Percentiles rank a stretch among this genome's conserved stretches.
phyloP scores from a whole-genome alignment of 2,113 vertebrate genomes.

The Prionailurus bengalensis region DNA sequence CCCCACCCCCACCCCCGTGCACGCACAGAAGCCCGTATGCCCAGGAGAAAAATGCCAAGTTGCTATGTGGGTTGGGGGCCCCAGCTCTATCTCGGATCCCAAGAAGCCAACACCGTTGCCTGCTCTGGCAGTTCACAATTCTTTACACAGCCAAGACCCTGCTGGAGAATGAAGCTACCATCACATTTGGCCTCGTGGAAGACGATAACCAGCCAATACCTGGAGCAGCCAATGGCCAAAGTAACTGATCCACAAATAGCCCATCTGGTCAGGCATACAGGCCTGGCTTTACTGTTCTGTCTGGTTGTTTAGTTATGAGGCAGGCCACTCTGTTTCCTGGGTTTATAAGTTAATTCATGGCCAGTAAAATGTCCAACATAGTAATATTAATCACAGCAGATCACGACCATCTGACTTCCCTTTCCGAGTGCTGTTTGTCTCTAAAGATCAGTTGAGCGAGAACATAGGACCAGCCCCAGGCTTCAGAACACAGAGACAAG shows the following conservation, averaged over 20 bases:
- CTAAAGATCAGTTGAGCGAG: neutral
- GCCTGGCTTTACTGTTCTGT: neutral
- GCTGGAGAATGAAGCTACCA: slow-evolving; percentile 4
- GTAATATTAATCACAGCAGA: neutral
- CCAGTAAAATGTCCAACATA: slow-evolving; percentile 42
- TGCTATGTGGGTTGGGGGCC: too few relatives aligned
- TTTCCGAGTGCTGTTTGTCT: neutral
- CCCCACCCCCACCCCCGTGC: too few relatives aligned
- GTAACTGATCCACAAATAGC: slow-evolving; percentile 64
- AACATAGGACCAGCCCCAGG: neutral
- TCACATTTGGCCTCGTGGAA: slow-evolving; percentile 40
- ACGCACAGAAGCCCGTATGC: fast-evolving
- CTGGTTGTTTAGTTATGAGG: neutral
- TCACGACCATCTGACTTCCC: neutral
- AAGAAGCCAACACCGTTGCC: neutral
- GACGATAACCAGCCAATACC: slow-evolving; percentile 33
- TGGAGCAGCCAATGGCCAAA: slow-evolving; percentile 60
- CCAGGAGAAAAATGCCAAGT: neutral
- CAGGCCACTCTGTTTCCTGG: slow-evolving; percentile 34
- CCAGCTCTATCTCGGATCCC: neutral
- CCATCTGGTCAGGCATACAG: slow-evolving; percentile 61
- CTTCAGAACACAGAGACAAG: neutral
- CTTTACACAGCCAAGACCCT: slow-evolving; percentile 21
- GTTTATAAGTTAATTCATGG: slow-evolving; percentile 52
- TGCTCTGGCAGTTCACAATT: neutral